Conservation (phyloP, 1,140 invertebrate species). For the Dermatophagoides farinae region DNA sequence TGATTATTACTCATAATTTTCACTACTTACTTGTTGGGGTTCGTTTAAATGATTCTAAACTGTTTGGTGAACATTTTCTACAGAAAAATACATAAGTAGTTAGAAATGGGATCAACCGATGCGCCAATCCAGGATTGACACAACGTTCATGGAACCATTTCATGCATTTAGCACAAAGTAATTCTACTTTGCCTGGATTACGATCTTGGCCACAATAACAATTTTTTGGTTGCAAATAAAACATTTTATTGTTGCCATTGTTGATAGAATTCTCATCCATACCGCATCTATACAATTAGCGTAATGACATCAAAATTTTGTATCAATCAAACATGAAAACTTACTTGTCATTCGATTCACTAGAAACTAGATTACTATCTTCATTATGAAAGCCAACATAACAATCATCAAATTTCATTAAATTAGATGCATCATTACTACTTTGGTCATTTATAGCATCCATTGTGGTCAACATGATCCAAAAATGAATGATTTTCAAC, state of each 20-base stretch:
- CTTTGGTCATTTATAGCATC: neutral
- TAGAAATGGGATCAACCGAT: conserved; percentile 40
- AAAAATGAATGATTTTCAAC: too few species aligned
- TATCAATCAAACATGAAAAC: neutral
- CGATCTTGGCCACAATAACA: conserved; percentile 54
- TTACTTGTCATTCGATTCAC: neutral
- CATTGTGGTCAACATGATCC: too few species aligned
- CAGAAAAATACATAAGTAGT: conserved; percentile 89
- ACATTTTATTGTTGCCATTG: neutral
- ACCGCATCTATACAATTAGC: neutral
- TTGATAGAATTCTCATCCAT: neutral
- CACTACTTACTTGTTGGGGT: conserved; percentile 62
- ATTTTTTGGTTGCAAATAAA: neutral
- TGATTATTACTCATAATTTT: neutral
- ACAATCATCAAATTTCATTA: neutral
- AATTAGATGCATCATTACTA: neutral
- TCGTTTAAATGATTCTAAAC: conserved; percentile 67
- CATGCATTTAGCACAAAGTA: conserved; percentile 68
- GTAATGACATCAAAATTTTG: neutral
- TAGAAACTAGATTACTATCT: neutral
- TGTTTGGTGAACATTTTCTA: conserved; percentile 80
- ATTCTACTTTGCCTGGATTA: conserved; percentile 67
- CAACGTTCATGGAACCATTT: conserved; percentile 85
- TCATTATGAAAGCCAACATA: neutral
- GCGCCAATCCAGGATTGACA: conserved; percentile 40